A percentile compares a stretch with the other conserved stretches of the same genome.
Conservation (phyloP, 2,797 vertebrate genomes). For the Pelodytes ibericus region DNA sequence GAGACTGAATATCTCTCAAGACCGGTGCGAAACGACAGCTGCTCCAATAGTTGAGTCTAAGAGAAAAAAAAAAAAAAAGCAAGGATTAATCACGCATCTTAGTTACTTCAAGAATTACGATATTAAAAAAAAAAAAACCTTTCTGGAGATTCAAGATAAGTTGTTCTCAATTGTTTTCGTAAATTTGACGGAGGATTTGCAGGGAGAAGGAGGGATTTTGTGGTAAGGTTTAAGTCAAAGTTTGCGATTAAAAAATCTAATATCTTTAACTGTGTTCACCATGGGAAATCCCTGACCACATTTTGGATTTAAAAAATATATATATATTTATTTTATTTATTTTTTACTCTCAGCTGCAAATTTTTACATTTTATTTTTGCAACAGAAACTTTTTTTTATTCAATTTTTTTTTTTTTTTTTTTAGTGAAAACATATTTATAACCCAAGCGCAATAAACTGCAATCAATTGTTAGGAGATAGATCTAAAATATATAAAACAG, state of each 20-base stretch:
- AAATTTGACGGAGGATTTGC: conserved; percentile 57
- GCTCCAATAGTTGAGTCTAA: conserved; percentile 71
- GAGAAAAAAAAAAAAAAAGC: no score
- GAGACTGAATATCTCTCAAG: conserved; percentile 75
- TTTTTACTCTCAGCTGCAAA: conserved; percentile 16
- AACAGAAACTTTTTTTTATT: neutral
- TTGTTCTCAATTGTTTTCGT: conserved; percentile 68
- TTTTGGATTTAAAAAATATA: conserved; percentile 17
- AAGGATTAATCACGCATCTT: conserved; percentile 72
- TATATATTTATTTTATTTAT: conserved; percentile 1
- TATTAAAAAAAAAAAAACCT: conserved; percentile 62
- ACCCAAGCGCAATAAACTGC: no score
- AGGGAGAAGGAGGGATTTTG: conserved; percentile 40
- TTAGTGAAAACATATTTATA: no score
- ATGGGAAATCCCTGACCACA: conserved; percentile 34
- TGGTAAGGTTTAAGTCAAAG: conserved; percentile 53
- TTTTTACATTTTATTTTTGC: neutral
- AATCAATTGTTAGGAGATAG: no score
- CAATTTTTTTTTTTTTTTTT: no score
- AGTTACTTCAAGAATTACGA: conserved; percentile 68
- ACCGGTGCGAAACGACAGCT: conserved; percentile 72
- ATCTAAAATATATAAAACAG: no score
- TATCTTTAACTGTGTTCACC: conserved; percentile 40
- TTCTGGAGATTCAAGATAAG: conserved; percentile 73
- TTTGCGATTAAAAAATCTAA: conserved; percentile 44